A percentile compares a stretch with the other conserved stretches of the same genome.
These are phyloP conservation scores for Umimayanthus chanpuru DNA, from an alignment of 92 coral and sea anemone species.

Conservation along the genomic window DNA sequence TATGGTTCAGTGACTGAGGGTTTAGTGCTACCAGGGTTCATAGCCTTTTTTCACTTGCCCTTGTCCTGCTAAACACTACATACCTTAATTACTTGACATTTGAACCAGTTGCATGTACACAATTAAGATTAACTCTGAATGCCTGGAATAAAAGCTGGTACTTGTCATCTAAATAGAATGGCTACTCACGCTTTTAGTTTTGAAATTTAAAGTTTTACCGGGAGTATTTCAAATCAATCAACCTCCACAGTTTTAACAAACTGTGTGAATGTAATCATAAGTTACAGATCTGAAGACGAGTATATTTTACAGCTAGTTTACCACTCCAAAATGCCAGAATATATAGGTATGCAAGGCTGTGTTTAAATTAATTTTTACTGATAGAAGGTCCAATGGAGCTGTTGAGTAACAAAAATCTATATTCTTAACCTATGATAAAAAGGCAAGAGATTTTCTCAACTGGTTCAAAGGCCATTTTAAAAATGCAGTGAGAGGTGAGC, in stretches of 20 bases:
- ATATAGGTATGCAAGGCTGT: not conserved
- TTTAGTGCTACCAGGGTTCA: not conserved
- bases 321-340: not conserved
- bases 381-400: not conserved
- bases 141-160: too few species aligned
- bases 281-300: not conserved
- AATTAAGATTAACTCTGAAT: too few species aligned
- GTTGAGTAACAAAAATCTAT: not conserved
- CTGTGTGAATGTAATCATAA: too few species aligned
- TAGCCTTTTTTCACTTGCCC: not conserved
- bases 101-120: not conserved
- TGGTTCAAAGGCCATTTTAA: not conserved
- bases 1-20: conserved; percentile 8
- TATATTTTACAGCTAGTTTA: too few species aligned
- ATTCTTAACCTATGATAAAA: too few species aligned
- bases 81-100: not conserved
- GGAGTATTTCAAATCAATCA: too few species aligned
- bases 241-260: too few species aligned
- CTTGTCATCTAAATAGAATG: too few species aligned
- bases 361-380: not conserved
- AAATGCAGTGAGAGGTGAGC: not conserved
- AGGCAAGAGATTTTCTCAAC: not conserved
- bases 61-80: not conserved
- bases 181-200: too few species aligned
- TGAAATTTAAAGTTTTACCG: too few species aligned